Conservation (phyloP, 2,888 invertebrate species). For the Scaptomyza reducta region DNA sequence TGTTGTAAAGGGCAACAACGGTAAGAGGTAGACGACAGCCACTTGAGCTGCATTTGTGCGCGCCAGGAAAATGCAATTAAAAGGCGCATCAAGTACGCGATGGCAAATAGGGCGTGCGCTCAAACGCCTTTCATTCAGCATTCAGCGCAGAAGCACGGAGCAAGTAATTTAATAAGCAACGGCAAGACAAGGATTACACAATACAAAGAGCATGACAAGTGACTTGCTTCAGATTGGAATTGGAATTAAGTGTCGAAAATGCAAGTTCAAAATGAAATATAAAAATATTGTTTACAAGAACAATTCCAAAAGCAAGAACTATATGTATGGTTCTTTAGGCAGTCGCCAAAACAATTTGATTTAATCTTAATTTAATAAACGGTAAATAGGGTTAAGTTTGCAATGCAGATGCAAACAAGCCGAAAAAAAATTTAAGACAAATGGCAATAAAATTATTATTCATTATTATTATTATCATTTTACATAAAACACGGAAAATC, state of each 20-base stretch:
- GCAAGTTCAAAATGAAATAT: slow-evolving; percentile 27
- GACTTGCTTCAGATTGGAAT: slow-evolving; percentile 57
- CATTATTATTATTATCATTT: too few species aligned
- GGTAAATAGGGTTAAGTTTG: too few species aligned
- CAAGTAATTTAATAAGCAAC: slow-evolving; percentile 70
- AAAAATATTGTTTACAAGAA: background rate
- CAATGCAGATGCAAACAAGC: too few species aligned
- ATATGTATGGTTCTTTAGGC: too few species aligned
- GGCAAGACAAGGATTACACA: slow-evolving; percentile 45
- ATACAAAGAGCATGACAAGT: slow-evolving; percentile 61
- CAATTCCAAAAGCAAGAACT: too few species aligned
- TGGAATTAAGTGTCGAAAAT: slow-evolving; percentile 67
- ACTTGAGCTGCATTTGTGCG: slow-evolving; percentile 73
- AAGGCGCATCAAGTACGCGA: slow-evolving; percentile 60
- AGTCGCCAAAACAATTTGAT: too few species aligned
- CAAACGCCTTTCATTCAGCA: slow-evolving; percentile 30
- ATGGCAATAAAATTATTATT: too few species aligned
- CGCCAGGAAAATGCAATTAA: slow-evolving; percentile 73
- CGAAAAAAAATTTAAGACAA: too few species aligned
- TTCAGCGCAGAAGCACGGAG: slow-evolving; percentile 18
- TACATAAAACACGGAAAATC: too few species aligned
- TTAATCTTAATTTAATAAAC: too few species aligned
- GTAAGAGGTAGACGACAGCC: slow-evolving; percentile 58
- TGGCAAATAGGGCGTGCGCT: slow-evolving; percentile 29
- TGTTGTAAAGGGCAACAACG: slow-evolving; percentile 35